Conservation (phyloP, 2,888 invertebrate genomes). For the Pammene aurita region DNA sequence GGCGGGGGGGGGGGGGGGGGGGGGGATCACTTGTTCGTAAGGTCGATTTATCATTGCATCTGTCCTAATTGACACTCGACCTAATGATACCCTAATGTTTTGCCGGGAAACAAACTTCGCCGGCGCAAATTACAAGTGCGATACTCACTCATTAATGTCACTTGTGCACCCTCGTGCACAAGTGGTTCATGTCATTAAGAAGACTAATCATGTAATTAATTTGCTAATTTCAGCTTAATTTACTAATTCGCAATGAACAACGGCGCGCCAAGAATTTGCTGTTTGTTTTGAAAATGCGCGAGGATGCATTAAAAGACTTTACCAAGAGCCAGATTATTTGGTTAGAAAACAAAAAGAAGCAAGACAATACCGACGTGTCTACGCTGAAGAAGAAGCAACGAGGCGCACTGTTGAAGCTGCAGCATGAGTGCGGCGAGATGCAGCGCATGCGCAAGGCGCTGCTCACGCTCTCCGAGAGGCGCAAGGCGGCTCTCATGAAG, state of each 20-base stretch:
- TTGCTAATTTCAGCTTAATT: conserved; percentile 70
- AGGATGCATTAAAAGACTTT: conserved; percentile 77
- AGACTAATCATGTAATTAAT: conserved; percentile 31
- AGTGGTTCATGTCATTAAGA: conserved; percentile 39
- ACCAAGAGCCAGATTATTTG: conserved; percentile 79
- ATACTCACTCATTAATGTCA: conserved; percentile 22
- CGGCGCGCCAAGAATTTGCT: conserved; percentile 76
- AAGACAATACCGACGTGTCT: conserved; percentile 74
- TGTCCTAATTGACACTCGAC: background rate
- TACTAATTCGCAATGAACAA: conserved; percentile 80
- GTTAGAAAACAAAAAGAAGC: conserved; percentile 77
- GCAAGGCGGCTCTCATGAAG: conserved; percentile 73
- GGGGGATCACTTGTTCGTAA: background rate
- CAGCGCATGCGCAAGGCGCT: conserved; percentile 80
- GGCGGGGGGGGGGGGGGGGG: too few relatives aligned
- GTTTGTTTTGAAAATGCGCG: conserved; percentile 76
- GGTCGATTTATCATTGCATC: conserved; percentile 3
- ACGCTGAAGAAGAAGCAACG: conserved; percentile 86
- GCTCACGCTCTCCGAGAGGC: conserved; percentile 70
- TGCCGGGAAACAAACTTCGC: background rate
- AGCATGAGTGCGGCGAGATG: conserved; percentile 88
- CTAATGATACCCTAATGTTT: background rate
- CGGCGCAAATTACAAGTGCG: too few relatives aligned
- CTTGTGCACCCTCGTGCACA: conserved; percentile 34
- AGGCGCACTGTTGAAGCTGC: conserved; percentile 84